Percentiles rank a stretch among this genome's conserved stretches.
phyloP scores from a whole-genome alignment of 2,113 vertebrate species.

The Crotalus horridus region DNA sequence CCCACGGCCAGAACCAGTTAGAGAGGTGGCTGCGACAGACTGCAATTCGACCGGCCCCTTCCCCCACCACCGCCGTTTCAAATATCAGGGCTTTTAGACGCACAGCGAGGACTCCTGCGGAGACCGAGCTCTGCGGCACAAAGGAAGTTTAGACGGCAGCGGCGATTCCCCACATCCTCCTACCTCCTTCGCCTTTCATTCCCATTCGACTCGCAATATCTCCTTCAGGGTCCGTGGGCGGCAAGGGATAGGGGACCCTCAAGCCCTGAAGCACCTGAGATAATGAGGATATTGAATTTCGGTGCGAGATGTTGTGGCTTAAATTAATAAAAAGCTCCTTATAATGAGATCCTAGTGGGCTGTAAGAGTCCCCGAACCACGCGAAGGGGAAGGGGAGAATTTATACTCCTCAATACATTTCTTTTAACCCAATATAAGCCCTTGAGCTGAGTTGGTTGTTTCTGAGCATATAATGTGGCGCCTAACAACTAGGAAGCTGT shows the following conservation, averaged over 20 bases:
- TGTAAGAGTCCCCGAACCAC: not conserved
- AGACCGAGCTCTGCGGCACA: not conserved
- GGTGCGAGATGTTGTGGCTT: not conserved
- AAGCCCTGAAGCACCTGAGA: constrained; percentile 17
- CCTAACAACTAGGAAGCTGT: not conserved
- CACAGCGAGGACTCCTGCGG: constrained; percentile 9
- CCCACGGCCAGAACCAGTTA: not conserved
- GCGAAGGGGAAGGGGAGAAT: not conserved
- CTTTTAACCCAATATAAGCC: not conserved
- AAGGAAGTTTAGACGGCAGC: rapidly evolving
- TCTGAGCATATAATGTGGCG: not conserved
- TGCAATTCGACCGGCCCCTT: not conserved
- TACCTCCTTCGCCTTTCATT: not conserved
- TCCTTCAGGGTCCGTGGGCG: not conserved
- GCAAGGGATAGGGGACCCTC: not conserved
- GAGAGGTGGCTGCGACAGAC: not conserved
- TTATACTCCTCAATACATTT: not conserved
- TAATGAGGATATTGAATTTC: constrained; percentile 16
- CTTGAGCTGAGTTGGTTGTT: not conserved
- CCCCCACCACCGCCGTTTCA: not conserved
- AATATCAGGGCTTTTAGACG: not conserved
- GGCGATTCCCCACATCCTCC: not conserved
- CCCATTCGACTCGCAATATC: not conserved
- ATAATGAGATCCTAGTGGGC: not conserved
- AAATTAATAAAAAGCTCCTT: constrained; percentile 19